Conservation (phyloP, 2,113 vertebrate genomes). For the Leucoraja erinaceus region DNA sequence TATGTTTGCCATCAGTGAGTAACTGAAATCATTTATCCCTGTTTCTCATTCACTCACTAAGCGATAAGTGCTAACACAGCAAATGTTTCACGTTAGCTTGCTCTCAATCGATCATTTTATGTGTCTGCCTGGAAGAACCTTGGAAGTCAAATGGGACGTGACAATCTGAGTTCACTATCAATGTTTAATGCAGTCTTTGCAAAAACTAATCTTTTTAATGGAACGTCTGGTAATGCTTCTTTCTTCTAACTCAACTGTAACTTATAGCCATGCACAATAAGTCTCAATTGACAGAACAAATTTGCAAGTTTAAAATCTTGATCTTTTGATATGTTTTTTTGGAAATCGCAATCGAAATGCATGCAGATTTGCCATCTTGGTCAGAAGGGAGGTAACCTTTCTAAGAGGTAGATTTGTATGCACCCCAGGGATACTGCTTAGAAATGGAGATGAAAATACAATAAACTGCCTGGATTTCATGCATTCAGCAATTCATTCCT, state of each 20-base stretch:
- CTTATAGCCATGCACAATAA: neutral
- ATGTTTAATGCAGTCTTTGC: constrained; percentile 11
- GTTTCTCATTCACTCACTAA: neutral
- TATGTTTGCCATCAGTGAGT: neutral
- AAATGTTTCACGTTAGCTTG: constrained; percentile 17
- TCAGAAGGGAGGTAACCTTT: constrained; percentile 33
- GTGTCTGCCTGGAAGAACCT: neutral
- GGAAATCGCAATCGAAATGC: neutral
- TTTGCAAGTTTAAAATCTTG: constrained; percentile 31
- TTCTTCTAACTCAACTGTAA: neutral
- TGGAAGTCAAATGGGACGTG: constrained; percentile 34
- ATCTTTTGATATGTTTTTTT: constrained; percentile 19
- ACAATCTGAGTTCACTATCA: neutral
- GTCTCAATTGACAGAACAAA: neutral
- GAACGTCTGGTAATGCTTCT: constrained; percentile 22
- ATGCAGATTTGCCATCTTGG: neutral
- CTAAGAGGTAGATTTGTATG: constrained; percentile 35
- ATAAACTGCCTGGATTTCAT: constrained; percentile 26
- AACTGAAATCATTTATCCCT: neutral
- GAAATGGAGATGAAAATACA: constrained; percentile 28
- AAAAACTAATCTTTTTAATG: neutral
- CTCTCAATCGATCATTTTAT: constrained; percentile 21
- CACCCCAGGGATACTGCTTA: neutral
- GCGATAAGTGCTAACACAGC: neutral
- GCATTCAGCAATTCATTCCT: constrained; percentile 26